Conservation (phyloP, 2,113 vertebrate genomes). For the Alces alces region DNA sequence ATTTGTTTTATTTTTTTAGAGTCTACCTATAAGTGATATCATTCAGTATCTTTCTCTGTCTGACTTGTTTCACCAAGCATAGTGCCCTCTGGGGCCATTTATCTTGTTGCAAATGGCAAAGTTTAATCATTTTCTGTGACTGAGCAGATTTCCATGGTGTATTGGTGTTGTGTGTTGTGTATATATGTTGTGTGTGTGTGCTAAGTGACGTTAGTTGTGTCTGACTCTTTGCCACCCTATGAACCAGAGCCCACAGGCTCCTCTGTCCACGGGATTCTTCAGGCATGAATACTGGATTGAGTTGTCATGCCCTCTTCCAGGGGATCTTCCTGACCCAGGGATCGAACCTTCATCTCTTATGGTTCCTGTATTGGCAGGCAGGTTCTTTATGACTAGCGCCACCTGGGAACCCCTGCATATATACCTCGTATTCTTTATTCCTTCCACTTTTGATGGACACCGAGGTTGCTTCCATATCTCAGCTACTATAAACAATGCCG, state of each 20-base stretch:
- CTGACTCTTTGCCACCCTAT: neutral
- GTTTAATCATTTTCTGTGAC: neutral
- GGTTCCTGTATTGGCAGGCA: neutral
- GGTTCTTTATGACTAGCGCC: neutral
- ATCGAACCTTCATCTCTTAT: neutral
- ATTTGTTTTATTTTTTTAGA: neutral
- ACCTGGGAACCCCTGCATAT: neutral
- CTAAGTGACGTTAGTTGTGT: neutral
- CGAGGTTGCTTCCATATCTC: neutral
- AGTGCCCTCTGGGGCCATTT: neutral
- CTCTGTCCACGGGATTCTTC: neutral
- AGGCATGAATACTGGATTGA: neutral
- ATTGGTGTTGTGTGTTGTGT: neutral
- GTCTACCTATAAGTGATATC: neutral
- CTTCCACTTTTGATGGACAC: neutral
- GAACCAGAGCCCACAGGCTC: neutral
- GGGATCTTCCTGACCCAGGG: neutral
- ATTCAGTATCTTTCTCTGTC: neutral
- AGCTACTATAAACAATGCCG: neutral
- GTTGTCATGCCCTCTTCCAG: neutral
- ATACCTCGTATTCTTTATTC: neutral
- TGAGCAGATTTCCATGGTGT: neutral
- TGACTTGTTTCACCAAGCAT: neutral
- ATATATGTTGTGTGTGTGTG: neutral
- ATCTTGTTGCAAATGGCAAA: neutral